A percentile compares a stretch with the other conserved stretches of the same genome.
These are phyloP conservation scores for Dasyprocta punctata DNA, from an alignment of 2,113 vertebrate genomes.

Conservation along the genomic window DNA sequence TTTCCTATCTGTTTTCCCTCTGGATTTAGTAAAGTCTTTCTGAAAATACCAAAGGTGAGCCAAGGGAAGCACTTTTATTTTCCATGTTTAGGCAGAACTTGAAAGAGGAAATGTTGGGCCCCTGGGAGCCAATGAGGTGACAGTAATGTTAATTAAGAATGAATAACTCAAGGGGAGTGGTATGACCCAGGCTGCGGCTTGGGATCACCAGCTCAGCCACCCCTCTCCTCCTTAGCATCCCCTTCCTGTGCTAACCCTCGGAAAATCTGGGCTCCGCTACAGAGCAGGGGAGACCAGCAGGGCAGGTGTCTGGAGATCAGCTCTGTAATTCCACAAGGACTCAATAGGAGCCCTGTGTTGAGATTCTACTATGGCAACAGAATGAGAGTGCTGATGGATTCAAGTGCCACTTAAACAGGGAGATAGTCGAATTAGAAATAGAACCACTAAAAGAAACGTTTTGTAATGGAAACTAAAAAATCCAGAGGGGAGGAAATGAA, in stretches of 20 bases:
- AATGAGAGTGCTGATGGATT: background rate
- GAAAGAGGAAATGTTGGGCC: slow-evolving; percentile 12
- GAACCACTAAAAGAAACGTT: background rate
- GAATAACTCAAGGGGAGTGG: accelerated
- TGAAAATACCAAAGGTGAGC: slow-evolving; percentile 58
- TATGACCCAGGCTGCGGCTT: background rate
- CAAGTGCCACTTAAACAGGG: background rate
- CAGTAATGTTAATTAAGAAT: background rate
- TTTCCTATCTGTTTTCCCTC: slow-evolving; percentile 39
- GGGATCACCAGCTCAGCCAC: background rate
- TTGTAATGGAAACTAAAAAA: background rate
- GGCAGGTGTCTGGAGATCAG: background rate
- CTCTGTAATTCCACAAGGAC: slow-evolving; percentile 20
- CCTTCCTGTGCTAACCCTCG: background rate
- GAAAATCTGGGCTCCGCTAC: background rate
- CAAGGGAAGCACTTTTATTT: slow-evolving; percentile 59
- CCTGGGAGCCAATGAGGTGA: background rate
- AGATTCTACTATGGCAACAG: slow-evolving; percentile 47
- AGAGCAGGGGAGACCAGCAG: background rate
- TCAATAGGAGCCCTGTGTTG: background rate
- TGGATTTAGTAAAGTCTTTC: slow-evolving; percentile 50
- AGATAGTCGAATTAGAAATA: background rate
- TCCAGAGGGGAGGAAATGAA: background rate
- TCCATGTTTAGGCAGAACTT: slow-evolving; percentile 29
- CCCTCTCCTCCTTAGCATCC: background rate